phyloP scores from a whole-genome alignment of 2,888 invertebrate species.

The Conops quadrifasciatus region DNA sequence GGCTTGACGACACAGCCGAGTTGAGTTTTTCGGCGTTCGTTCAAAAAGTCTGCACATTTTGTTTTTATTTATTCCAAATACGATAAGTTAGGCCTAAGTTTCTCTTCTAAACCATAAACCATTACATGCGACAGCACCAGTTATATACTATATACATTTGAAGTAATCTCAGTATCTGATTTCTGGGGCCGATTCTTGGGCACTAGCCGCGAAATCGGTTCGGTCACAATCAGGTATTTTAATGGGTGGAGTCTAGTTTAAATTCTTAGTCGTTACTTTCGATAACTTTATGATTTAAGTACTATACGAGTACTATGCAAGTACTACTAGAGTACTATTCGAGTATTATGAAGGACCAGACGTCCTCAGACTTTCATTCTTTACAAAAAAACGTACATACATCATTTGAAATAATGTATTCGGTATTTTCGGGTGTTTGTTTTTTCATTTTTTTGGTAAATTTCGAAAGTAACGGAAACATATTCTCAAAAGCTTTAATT shows the following conservation, averaged over 20 bases:
- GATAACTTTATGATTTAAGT: slow-evolving; percentile 54
- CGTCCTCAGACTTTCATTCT: too few relatives aligned
- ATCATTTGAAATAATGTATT: slow-evolving; percentile 4
- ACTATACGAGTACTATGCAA: slow-evolving; percentile 46
- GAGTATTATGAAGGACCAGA: too few relatives aligned
- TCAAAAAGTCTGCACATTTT: neutral
- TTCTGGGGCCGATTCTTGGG: slow-evolving; percentile 8
- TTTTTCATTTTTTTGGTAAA: neutral
- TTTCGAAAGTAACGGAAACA: neutral
- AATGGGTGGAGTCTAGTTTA: slow-evolving; percentile 42
- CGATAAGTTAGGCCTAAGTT: slow-evolving; percentile 24
- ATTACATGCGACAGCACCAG: too few relatives aligned
- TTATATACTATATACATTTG: slow-evolving; percentile 13
- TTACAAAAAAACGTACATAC: too few relatives aligned
- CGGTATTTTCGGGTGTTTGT: neutral
- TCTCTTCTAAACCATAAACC: neutral
- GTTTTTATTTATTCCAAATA: slow-evolving; percentile 9
- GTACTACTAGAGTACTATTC: slow-evolving; percentile 53
- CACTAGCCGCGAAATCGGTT: slow-evolving; percentile 1
- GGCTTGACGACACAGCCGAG: slow-evolving; percentile 33
- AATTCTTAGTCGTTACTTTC: slow-evolving; percentile 34
- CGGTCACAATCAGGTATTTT: slow-evolving; percentile 35
- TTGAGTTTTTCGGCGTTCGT: slow-evolving; percentile 7
- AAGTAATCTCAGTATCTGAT: slow-evolving; percentile 11
- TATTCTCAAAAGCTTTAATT: slow-evolving; percentile 12